phyloP scores from a whole-genome alignment of 2,797 vertebrate genomes.

The Lepilemur ruficaudatus region DNA sequence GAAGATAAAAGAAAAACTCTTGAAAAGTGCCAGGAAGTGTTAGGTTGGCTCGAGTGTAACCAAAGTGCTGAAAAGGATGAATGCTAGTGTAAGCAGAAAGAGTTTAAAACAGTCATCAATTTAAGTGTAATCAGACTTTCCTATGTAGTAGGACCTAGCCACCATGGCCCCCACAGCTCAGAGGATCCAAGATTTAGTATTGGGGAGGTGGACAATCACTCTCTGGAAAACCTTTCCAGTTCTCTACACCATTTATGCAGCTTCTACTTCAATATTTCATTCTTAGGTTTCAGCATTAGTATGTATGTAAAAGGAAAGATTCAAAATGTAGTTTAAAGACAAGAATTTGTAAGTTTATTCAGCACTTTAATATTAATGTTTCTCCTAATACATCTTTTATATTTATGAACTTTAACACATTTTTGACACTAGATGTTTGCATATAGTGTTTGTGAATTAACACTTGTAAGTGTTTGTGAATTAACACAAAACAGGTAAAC shows the following conservation, averaged over 20 bases:
- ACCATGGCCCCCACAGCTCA: background rate
- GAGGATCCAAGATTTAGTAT: conserved; percentile 85
- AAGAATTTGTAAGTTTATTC: background rate
- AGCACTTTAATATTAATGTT: background rate
- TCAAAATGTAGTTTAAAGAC: background rate
- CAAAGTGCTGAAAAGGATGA: conserved; percentile 90
- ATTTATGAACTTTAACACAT: background rate
- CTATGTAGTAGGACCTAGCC: conserved; percentile 78
- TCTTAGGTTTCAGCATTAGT: background rate
- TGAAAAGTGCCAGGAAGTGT: conserved; percentile 87
- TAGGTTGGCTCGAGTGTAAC: conserved; percentile 89
- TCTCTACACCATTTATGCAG: background rate
- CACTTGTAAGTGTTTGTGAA: background rate
- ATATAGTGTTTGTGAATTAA: background rate
- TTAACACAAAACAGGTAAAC: background rate
- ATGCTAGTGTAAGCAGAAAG: conserved; percentile 89
- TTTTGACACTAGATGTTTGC: background rate
- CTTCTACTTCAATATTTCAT: background rate
- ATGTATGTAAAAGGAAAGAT: background rate
- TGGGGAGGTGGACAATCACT: conserved; percentile 84
- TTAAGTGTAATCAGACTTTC: conserved; percentile 84
- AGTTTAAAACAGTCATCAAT: conserved; percentile 90
- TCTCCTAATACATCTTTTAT: background rate
- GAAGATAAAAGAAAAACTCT: conserved; percentile 87
- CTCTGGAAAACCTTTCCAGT: conserved; percentile 46